A percentile compares a stretch with the other conserved stretches of the same genome.
phyloP scores from a whole-genome alignment of 2,888 invertebrate genomes.

The Drosophila percnosoma region DNA sequence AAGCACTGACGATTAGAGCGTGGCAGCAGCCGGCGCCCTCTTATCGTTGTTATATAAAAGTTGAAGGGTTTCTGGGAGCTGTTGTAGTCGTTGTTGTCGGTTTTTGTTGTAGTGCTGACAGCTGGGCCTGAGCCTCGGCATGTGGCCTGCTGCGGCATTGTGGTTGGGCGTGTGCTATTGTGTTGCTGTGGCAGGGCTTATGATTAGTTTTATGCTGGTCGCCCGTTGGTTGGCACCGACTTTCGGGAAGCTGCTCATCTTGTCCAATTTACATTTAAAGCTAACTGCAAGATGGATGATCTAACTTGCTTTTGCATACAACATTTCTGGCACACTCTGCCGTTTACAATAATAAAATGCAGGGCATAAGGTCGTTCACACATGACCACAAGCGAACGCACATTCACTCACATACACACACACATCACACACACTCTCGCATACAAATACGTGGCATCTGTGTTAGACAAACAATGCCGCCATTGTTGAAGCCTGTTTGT shows the following conservation, averaged over 20 bases:
- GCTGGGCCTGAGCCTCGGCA: conserved; percentile 9
- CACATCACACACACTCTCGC: neutral
- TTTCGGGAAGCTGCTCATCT: conserved; percentile 5
- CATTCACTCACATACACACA: neutral
- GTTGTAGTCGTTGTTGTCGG: neutral
- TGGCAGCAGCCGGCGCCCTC: conserved; percentile 11
- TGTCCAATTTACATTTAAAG: conserved; percentile 7
- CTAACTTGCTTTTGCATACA: conserved; percentile 13
- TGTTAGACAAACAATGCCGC: conserved; percentile 41
- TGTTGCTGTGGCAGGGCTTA: conserved; percentile 18
- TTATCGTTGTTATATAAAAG: conserved; percentile 21
- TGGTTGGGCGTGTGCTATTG: conserved; percentile 22
- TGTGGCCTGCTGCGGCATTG: conserved; percentile 14
- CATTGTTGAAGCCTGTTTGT: conserved; percentile 50
- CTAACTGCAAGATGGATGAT: conserved; percentile 10
- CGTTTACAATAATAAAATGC: conserved; percentile 20
- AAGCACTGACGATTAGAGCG: conserved; percentile 14
- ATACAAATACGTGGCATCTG: neutral
- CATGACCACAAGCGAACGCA: neutral
- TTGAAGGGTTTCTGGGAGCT: conserved; percentile 8
- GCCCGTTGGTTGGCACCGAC: conserved; percentile 24
- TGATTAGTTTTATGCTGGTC: conserved; percentile 29
- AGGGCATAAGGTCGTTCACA: conserved; percentile 15
- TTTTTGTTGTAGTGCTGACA: conserved; percentile 17
- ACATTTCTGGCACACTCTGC: conserved; percentile 8